Evolutionary conservation across 1,140 invertebrate species (phyloP), one percentile per base, ranked within the genome.

Genomic region (Gryon sp.): DNA sequence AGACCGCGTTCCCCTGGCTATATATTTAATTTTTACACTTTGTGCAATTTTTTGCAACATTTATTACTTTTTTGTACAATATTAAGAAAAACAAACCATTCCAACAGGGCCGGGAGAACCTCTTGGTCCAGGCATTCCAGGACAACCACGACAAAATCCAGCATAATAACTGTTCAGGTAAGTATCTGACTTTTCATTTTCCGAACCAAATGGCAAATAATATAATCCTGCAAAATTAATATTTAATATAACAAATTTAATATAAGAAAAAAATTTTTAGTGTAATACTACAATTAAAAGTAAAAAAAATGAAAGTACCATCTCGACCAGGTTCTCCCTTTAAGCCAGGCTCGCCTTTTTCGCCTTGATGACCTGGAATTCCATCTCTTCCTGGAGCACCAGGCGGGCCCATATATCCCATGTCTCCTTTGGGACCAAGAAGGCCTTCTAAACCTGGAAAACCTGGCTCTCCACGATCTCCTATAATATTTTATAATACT

Each of bases 121-220:
- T 78, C 83, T 84, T 2, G 76, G 82, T 4, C 89, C 89, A 16
- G 76, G 80, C n/a, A 83, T 76, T 22, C 89, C 88, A 15, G 84
- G 87, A 46, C 68, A 80, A 3, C 83, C 83, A 26, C 52, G 66
- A 36, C 65, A 63, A 1, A 19, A 41, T 4, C 40, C 16, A 38
- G 14, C n/a, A 19, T 66, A 77, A 50, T 62, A 62, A 41, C 66
- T 32, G 40, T 72, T 45, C 12, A 55, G 28, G 12, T 55, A 72
- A 3, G 40, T 62, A 55, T 72, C 89, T 83, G 8, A 80, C 28
- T 60, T 34, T 16, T 18, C 91, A 89, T 26, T 83, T 78, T 86
- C 88, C 46, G 79, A 89, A 45, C 86, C 52, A 14, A 92, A 93
- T 79, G 90, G 86, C 1, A 89, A 85, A 50, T 93, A 93, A 34